Base-by-base conservation (phyloP, 2,113 vertebrate species). In the Trinectes maculatus region DNA sequence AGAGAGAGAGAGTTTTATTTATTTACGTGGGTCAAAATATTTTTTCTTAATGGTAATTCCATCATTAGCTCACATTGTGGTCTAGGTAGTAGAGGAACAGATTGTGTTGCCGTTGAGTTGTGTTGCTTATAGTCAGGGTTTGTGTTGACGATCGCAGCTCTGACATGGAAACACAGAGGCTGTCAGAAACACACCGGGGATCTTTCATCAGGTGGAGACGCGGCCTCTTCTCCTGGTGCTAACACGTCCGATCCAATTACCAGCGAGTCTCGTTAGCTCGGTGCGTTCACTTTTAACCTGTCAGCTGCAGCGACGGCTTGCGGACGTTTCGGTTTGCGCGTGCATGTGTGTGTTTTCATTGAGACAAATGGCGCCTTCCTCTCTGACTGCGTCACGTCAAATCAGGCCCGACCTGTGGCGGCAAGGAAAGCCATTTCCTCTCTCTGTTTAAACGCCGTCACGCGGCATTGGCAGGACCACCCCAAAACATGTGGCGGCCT, bases 351-450 rank as follows among this genome's bases (percentile, higher is more conserved):
- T 44, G 15, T 36, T 68, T 62, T 64, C 15, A 48, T 34, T 33
- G 26, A 68, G 54, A 59, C 46, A 71, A 78, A 49, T 53, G 68
- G 37, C n/a, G 28, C 65, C 63, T 60, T 73, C 69, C 61, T 80
- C 31, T 84, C 58, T 66, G 52, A 76, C 65, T 77, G 71, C 78
- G 76, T 83, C 76, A 79, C n/a, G 65, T 85, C 83, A 82, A 90
- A 87, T 91, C 89, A 85, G 66, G 60, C 37, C 58, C 2, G 21
- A 47, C 58, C 21, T 54, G 47, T 48, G n/a, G 74, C 70, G 65
- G 57, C 73, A 70, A 69, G 67, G 77, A 85, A 85, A 82, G 77
- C 82, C 15, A 85, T 86, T 85, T 86, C 71, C 79, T 83, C 24
- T 58, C 25, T 47, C 56, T 67, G 76, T 80, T 73, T 82, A 74